phyloP scores from a whole-genome alignment of 2,113 vertebrate species.

The Nothobranchius furzeri region DNA sequence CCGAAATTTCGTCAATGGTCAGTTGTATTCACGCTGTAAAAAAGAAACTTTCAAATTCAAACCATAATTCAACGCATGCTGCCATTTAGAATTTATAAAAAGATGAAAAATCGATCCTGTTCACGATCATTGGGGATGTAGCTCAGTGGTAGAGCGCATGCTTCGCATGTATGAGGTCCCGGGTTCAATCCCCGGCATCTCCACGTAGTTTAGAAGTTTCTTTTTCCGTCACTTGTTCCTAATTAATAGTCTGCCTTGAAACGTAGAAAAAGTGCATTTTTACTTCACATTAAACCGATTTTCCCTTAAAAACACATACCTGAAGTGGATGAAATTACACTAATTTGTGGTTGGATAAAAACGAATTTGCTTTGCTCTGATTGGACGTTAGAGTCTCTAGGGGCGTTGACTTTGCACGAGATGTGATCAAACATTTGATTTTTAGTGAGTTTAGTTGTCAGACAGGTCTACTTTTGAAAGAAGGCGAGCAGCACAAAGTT shows the following conservation, averaged over 20 bases:
- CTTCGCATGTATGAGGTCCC: constrained; percentile 87
- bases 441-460: no score
- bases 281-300: neutral
- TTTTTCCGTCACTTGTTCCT: neutral
- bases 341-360: constrained; percentile 35
- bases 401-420: no score
- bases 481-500: no score
- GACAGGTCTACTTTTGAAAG: no score
- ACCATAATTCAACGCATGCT: no score
- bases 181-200: constrained; percentile 88
- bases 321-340: fast-evolving
- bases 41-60: no score
- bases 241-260: neutral
- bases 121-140: constrained; percentile 77
- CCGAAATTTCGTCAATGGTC: no score
- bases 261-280: neutral
- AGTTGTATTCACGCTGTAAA: no score
- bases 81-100: no score
- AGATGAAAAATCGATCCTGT: no score
- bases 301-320: fast-evolving
- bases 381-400: constrained; percentile 21
- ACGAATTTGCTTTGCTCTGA: constrained; percentile 13
- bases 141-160: constrained; percentile 88
- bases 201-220: constrained; percentile 38
- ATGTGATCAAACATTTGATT: no score